Evolutionary conservation across 1,140 invertebrate species (phyloP).

Genomic region (Drosophila lacteicornis): DNA sequence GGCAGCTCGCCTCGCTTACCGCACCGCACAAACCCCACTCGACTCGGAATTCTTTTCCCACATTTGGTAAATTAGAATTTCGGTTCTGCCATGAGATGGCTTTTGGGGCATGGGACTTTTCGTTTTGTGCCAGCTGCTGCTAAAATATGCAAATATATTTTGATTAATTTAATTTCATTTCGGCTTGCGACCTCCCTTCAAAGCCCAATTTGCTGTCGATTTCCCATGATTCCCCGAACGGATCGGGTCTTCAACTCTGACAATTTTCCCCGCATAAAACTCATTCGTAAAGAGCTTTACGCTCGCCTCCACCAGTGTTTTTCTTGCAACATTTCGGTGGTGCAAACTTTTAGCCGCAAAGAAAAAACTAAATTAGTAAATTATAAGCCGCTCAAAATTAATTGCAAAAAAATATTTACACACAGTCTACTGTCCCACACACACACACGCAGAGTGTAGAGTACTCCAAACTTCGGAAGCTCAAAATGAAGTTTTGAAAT

Average conservation of each 20-base stretch:
- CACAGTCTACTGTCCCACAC: constrained; percentile 47
- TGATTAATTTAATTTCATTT: constrained; percentile 78
- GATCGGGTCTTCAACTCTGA: background rate
- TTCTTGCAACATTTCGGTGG: constrained; percentile 69
- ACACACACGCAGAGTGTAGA: constrained; percentile 7
- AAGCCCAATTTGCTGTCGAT: constrained; percentile 29
- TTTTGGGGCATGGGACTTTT: constrained; percentile 17
- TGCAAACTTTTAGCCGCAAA: constrained; percentile 38
- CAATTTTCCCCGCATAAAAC: constrained; percentile 19
- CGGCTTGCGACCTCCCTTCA: constrained; percentile 8
- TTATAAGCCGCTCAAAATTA: constrained; percentile 84
- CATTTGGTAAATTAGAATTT: constrained; percentile 80
- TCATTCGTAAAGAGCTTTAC: constrained; percentile 35
- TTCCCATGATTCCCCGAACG: constrained; percentile 3
- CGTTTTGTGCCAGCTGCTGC: constrained; percentile 47
- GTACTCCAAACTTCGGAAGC: constrained; percentile 68
- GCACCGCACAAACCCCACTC: constrained; percentile 17
- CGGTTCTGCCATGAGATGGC: constrained; percentile 26
- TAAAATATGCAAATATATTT: constrained; percentile 71
- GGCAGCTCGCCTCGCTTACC: constrained; percentile 12
- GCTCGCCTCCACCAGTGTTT: constrained; percentile 14
- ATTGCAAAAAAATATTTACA: constrained; percentile 84
- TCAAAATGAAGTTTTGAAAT: constrained; percentile 81
- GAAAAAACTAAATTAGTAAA: constrained; percentile 80
- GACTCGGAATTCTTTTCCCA: constrained; percentile 73